phyloP scores from a whole-genome alignment of 2,797 vertebrate genomes.

The Oreonectes daqikongensis region DNA sequence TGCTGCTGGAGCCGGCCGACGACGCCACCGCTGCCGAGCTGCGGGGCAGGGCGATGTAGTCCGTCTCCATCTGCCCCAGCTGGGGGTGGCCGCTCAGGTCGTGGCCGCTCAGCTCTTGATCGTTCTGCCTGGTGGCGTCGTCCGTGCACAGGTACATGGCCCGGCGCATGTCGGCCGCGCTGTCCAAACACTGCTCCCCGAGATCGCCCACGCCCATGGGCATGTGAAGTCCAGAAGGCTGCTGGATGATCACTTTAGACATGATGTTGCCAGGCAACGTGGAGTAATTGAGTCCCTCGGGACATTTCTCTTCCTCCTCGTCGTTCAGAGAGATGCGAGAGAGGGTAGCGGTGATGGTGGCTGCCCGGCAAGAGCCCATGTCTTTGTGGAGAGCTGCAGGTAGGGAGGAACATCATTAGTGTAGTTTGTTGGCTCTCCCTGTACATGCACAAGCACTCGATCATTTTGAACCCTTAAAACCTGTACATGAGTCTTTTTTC shows the following conservation, averaged over 20 bases:
- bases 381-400: slow-evolving; percentile 95
- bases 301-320: slow-evolving; percentile 90
- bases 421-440: background rate
- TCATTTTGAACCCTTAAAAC: too few species aligned
- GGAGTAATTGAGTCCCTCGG: slow-evolving; percentile 95
- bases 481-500: too few species aligned
- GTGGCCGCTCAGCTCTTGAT: slow-evolving; percentile 87
- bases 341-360: slow-evolving; percentile 96
- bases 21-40: slow-evolving; percentile 60
- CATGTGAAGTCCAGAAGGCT: slow-evolving; percentile 93
- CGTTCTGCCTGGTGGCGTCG: slow-evolving; percentile 88
- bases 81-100: slow-evolving; percentile 83
- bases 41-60: slow-evolving; percentile 98
- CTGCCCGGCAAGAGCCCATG: slow-evolving; percentile 94
- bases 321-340: slow-evolving; percentile 98
- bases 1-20: slow-evolving; percentile 75
- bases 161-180: slow-evolving; percentile 87
- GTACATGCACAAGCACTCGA: background rate
- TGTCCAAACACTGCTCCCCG: slow-evolving; percentile 89
- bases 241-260: slow-evolving; percentile 99
- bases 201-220: slow-evolving; percentile 89
- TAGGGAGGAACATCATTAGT: slow-evolving; percentile 17
- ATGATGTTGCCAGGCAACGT: slow-evolving; percentile 98
- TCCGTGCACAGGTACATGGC: slow-evolving; percentile 97
- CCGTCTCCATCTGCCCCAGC: slow-evolving; percentile 94